Evolutionary conservation across 1,140 invertebrate species (phyloP).

Genomic region (Drosophila rhopaloa): DNA sequence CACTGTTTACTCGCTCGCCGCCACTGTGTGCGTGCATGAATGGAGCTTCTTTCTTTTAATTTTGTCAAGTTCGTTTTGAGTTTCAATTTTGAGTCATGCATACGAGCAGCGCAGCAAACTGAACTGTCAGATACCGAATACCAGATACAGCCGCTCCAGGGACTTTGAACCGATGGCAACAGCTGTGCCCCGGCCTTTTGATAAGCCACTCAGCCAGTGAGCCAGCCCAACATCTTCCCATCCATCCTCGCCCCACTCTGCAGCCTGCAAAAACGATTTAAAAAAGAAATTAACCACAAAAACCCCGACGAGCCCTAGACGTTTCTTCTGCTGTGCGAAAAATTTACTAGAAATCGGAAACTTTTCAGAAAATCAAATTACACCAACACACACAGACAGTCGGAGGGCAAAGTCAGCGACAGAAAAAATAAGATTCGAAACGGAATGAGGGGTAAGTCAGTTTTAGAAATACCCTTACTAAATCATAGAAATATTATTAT

Average conservation of each 20-base stretch:
- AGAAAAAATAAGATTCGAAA: slow-evolving; percentile 15
- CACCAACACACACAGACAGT: slow-evolving; percentile 59
- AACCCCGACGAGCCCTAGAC: slow-evolving; percentile 67
- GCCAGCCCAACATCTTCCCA: too few species aligned
- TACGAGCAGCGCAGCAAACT: slow-evolving; percentile 14
- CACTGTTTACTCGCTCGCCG: slow-evolving; percentile 46
- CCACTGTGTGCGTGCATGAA: slow-evolving; percentile 68
- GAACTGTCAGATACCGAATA: slow-evolving; percentile 59
- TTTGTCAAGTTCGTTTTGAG: slow-evolving; percentile 83
- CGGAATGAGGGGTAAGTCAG: background rate
- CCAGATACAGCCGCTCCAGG: slow-evolving; percentile 9
- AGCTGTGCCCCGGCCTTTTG: slow-evolving; percentile 70
- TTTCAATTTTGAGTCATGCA: slow-evolving; percentile 82
- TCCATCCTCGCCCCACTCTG: background rate
- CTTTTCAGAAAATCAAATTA: slow-evolving; percentile 83
- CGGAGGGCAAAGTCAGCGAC: slow-evolving; percentile 19
- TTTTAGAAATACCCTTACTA: slow-evolving; percentile 7
- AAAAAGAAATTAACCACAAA: slow-evolving; percentile 83
- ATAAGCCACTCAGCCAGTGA: slow-evolving; percentile 47
- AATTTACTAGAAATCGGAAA: slow-evolving; percentile 82
- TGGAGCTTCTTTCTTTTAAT: slow-evolving; percentile 83
- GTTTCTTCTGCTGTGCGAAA: slow-evolving; percentile 70
- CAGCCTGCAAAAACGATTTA: slow-evolving; percentile 74
- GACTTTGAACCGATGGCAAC: slow-evolving; percentile 51
- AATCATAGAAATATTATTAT: too few species aligned